phyloP scores from a whole-genome alignment of 2,113 vertebrate species.

The Lepus americanus region DNA sequence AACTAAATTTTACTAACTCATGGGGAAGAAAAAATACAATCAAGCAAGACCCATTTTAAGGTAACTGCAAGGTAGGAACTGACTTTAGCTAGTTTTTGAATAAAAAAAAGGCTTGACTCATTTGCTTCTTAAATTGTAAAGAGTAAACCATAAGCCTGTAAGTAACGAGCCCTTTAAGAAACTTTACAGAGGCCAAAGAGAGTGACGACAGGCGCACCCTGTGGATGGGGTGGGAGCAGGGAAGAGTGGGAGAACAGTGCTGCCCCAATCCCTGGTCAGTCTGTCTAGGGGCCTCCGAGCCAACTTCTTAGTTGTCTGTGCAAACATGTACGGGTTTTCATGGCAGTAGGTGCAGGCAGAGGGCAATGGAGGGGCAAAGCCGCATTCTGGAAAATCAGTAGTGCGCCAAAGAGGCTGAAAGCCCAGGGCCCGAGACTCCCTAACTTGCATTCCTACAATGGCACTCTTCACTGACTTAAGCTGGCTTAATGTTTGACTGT shows the following conservation, averaged over 20 bases:
- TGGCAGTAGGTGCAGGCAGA: neutral
- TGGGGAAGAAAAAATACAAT: neutral
- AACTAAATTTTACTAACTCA: conserved; percentile 42
- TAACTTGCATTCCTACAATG: accelerated
- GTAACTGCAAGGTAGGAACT: neutral
- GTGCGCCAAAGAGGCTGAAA: neutral
- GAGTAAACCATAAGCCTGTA: neutral
- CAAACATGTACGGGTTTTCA: neutral
- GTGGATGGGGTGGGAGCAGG: no score
- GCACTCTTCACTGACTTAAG: neutral
- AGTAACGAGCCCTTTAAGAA: neutral
- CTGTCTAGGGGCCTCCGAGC: neutral
- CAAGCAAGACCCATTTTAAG: neutral
- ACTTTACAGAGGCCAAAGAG: neutral
- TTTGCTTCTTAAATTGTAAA: conserved; percentile 22
- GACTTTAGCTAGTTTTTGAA: conserved; percentile 31
- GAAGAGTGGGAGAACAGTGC: no score
- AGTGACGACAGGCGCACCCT: no score
- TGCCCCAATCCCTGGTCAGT: neutral
- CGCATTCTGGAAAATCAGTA: neutral
- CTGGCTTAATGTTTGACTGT: accelerated
- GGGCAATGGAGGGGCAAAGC: neutral
- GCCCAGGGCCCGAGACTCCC: neutral
- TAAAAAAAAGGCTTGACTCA: neutral
- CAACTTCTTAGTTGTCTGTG: neutral